Percentiles rank a stretch among this genome's conserved stretches.
Conservation (phyloP, 2,888 invertebrate species). For the Lacanobia wlatinum region DNA sequence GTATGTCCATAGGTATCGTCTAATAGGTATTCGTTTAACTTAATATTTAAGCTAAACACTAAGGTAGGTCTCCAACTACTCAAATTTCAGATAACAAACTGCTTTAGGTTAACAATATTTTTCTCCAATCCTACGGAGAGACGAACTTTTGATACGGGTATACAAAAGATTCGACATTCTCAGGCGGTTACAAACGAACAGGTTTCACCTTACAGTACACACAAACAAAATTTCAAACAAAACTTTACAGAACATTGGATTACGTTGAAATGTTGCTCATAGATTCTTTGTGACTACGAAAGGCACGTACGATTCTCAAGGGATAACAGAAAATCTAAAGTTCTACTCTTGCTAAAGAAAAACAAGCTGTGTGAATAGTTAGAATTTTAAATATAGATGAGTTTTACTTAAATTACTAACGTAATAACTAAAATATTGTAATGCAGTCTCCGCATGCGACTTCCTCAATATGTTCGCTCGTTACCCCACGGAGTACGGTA, state of each 20-base stretch:
- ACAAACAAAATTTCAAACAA: constrained; percentile 30
- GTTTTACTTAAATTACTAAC: not conserved
- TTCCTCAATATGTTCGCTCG: constrained; percentile 48
- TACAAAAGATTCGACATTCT: constrained; percentile 43
- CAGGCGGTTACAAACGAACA: constrained; percentile 25
- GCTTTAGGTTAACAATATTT: constrained; percentile 19
- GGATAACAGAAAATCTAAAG: constrained; percentile 36
- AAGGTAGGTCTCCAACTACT: not conserved
- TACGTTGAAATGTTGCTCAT: constrained; percentile 50
- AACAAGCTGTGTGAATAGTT: constrained; percentile 11
- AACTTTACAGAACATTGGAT: constrained; percentile 52
- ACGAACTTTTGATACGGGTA: constrained; percentile 23
- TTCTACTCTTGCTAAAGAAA: constrained; percentile 22
- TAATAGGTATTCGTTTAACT: not conserved
- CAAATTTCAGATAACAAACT: constrained; percentile 6
- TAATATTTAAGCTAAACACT: not conserved
- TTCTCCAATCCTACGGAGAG: not conserved
- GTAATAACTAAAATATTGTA: constrained; percentile 4
- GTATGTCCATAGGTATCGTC: not conserved
- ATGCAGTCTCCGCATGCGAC: constrained; percentile 10
- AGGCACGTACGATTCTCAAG: constrained; percentile 39
- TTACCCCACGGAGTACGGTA: constrained; percentile 47
- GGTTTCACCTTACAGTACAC: constrained; percentile 24
- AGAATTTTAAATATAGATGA: constrained; percentile 11
- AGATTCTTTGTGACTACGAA: constrained; percentile 62